Conservation (phyloP, 2,797 vertebrate species). For the Cichlasoma orientale region DNA sequence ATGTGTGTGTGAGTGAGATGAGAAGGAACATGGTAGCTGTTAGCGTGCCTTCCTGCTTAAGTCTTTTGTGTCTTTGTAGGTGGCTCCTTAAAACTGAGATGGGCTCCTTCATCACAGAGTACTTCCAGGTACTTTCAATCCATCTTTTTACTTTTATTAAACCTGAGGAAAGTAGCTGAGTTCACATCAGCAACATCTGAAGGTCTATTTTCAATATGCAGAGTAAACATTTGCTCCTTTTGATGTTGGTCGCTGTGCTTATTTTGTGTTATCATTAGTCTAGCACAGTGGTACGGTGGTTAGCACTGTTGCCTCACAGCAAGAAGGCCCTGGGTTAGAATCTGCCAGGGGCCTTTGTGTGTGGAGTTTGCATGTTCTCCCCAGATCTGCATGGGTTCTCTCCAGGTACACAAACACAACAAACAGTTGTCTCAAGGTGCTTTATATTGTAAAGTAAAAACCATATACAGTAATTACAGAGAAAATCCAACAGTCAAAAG, state of each 20-base stretch:
- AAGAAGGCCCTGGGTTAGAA: no score
- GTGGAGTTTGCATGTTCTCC: no score
- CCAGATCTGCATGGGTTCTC: no score
- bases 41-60: not conserved
- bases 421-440: no score
- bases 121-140: constrained; percentile 87
- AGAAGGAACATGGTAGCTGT: not conserved
- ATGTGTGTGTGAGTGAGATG: not conserved
- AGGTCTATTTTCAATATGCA: not conserved
- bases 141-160: not conserved
- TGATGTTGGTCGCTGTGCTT: not conserved
- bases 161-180: not conserved
- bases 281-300: no score
- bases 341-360: no score
- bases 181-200: not conserved
- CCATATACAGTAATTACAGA: no score
- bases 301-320: no score
- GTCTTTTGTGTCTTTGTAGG: constrained; percentile 66
- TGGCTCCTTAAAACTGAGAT: constrained; percentile 93
- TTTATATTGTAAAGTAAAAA: no score
- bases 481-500: no score
- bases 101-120: constrained; percentile 95
- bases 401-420: no score
- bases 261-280: not conserved
- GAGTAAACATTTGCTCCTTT: not conserved